Conservation (phyloP, 1,140 invertebrate species). For the Pemphigus obesinymphae region DNA sequence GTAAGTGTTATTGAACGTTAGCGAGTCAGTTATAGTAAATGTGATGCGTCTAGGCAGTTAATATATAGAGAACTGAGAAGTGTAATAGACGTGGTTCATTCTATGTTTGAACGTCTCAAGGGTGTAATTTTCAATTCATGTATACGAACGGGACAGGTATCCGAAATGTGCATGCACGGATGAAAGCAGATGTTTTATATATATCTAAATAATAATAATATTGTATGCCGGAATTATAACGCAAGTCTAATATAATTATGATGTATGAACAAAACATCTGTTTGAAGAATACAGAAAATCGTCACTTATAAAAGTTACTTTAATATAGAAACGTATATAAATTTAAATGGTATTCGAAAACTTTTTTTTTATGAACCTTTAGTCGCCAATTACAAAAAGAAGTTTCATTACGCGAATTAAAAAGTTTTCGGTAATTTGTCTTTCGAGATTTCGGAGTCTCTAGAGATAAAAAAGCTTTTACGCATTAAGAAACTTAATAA, state of each 20-base stretch:
- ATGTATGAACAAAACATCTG: background rate
- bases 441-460: slow-evolving; percentile 26
- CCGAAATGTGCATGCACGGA: background rate
- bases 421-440: slow-evolving; percentile 40
- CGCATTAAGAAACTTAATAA: slow-evolving; percentile 40
- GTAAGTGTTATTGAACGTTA: background rate
- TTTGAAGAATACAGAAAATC: background rate
- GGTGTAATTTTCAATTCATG: slow-evolving; percentile 15
- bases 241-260: background rate
- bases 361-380: slow-evolving; percentile 18
- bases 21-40: background rate
- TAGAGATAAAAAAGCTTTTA: slow-evolving; percentile 31
- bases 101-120: background rate
- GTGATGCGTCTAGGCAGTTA: no score
- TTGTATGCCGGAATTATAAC: background rate
- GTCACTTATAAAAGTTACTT: background rate
- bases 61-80: background rate
- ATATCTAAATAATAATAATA: background rate
- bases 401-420: slow-evolving; percentile 26
- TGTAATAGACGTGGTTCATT: background rate
- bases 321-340: background rate
- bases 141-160: background rate
- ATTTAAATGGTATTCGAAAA: background rate
- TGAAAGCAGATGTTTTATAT: background rate
- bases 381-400: slow-evolving; percentile 28